These are phyloP conservation scores for Sitta europaea DNA, from an alignment of 2,113 vertebrate species.

Conservation along the genomic window DNA sequence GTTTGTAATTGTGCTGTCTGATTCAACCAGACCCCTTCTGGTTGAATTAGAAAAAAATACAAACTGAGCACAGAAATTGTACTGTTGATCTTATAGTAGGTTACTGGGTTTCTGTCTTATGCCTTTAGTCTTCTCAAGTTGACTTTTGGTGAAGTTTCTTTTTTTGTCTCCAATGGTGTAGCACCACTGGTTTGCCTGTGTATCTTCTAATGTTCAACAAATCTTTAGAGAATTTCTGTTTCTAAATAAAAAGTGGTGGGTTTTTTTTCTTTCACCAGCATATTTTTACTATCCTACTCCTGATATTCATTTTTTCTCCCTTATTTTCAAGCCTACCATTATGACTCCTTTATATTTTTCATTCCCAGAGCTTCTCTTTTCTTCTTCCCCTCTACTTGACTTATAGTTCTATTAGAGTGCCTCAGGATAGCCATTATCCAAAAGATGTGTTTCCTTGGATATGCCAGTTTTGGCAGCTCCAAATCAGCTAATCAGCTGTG, in stretches of 20 bases:
- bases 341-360: background rate
- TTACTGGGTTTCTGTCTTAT: background rate
- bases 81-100: background rate
- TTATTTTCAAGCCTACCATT: background rate
- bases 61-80: background rate
- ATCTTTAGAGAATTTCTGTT: background rate
- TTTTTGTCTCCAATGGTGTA: background rate
- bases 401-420: background rate
- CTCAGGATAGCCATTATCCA: background rate
- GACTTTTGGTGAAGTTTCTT: background rate
- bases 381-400: background rate
- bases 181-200: background rate
- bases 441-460: background rate
- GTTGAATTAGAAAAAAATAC: background rate
- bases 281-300: background rate
- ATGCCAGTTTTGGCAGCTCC: background rate
- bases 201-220: background rate
- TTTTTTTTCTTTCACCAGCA: background rate
- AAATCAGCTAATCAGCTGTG: background rate
- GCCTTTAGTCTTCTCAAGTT: background rate
- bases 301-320: background rate
- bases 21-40: background rate
- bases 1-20: background rate
- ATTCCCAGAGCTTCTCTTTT: background rate
- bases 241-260: background rate